Base-by-base conservation (phyloP, 2,888 invertebrate species). In the Notodonta ziczac region DNA sequence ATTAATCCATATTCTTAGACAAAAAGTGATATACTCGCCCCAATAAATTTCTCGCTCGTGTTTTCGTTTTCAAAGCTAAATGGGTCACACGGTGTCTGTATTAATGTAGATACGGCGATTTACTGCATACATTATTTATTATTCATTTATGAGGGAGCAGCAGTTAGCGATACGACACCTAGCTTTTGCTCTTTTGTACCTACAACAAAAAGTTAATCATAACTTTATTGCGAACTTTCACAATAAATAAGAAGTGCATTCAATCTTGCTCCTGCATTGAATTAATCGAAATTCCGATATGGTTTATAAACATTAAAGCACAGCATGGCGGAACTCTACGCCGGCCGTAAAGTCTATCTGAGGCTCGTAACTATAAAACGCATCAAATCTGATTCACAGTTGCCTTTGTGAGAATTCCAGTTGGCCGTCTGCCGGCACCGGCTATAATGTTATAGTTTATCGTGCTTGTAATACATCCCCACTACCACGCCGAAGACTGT, bases 371-470 rank as follows among this genome's bases (percentile, higher is more conserved):
- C 86, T 85, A 90, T 89, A 87, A 88, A 90, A 88, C 77, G 82
- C 82, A 86, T 87, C 84, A 86, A 86, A 86, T 87, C 80, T 85
- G 83, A 87, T 85, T 88, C 84, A 86, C 80, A 83, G 81, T 84
- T 84, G 82, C 85, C 85, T 87, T 87, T 89, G 83, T 84, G 77
- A 82, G 83, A 80, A 78, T 65, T 78, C 73, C 81, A 84, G 83
- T 83, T 83, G 84, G 82, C 83, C 68, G 77, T 79, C 67, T 80
- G 84, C 81, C 80, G 81, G 76, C 77, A 77, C 80, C 73, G 71
- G 76, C 73, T 73, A 80, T 83, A 81, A 84, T 85, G 84, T 84
- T 84, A 82, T 80, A 81, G 81, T 87, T 89, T 87, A 89, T 89
- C 74, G 83, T 77, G 77, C 79, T 84, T 87, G 86, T 86, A 86